Conservation (phyloP, 2,113 vertebrate species). For the Donacobius atricapilla region DNA sequence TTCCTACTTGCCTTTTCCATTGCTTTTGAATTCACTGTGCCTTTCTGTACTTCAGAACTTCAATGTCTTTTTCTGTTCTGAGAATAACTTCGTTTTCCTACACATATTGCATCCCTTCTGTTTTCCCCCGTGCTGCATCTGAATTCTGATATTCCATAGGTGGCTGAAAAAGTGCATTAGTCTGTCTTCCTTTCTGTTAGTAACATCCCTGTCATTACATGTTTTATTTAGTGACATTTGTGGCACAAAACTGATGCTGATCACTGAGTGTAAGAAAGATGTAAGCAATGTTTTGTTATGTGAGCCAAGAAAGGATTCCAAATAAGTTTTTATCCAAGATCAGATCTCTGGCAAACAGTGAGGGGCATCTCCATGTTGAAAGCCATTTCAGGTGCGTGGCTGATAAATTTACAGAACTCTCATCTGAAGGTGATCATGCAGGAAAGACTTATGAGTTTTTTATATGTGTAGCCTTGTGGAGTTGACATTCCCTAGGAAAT, state of each 20-base stretch:
- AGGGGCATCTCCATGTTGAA: not conserved
- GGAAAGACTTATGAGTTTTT: slow-evolving; percentile 10
- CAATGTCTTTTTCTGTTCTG: not conserved
- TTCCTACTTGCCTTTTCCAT: not conserved
- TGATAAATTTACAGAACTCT: not conserved
- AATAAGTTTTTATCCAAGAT: not conserved
- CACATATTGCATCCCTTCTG: not conserved
- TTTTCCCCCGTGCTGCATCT: not conserved
- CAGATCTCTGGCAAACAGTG: not conserved
- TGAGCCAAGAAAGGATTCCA: not conserved
- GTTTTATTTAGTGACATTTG: not conserved
- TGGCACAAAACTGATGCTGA: not conserved
- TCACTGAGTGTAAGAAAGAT: not conserved
- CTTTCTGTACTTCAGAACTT: not conserved
- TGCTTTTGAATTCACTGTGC: not conserved
- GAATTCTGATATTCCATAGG: not conserved
- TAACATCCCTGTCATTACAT: not conserved
- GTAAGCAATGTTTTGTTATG: not conserved
- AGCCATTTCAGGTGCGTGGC: accelerated
- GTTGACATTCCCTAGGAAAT: not conserved
- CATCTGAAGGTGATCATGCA: slow-evolving; percentile 4
- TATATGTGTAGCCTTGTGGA: not conserved
- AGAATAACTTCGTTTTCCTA: not conserved
- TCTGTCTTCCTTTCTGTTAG: not conserved
- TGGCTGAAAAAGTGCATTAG: not conserved